Evolutionary conservation across 2,888 invertebrate species (phyloP).

Genomic region (Theristus sp.): DNA sequence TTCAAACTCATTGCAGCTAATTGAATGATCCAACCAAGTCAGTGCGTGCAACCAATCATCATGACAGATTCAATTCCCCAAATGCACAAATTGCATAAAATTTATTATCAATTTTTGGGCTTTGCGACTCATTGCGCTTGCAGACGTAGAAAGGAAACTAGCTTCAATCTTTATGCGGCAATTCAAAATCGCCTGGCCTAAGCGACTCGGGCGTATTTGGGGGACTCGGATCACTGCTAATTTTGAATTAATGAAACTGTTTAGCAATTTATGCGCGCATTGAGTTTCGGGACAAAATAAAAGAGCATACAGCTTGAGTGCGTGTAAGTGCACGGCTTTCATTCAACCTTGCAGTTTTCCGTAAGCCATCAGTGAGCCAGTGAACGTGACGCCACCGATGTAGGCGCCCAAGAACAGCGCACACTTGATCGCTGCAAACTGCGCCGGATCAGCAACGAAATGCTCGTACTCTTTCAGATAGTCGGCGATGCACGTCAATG

Average conservation of each 20-base stretch:
- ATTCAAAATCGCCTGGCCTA: neutral
- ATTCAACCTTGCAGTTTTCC: slow-evolving; percentile 55
- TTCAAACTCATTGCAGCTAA: too few relatives aligned
- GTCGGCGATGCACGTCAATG: slow-evolving; percentile 62
- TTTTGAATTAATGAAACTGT: neutral
- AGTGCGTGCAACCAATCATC: too few relatives aligned
- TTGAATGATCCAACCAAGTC: too few relatives aligned
- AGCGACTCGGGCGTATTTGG: neutral
- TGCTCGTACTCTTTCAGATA: slow-evolving; percentile 60
- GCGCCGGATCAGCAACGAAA: slow-evolving; percentile 59
- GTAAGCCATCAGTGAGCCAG: slow-evolving; percentile 68
- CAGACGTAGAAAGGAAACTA: too few relatives aligned
- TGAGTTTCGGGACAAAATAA: too few relatives aligned
- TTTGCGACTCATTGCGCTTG: too few relatives aligned
- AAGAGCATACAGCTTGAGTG: neutral
- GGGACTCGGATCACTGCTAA: neutral
- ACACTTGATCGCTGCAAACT: slow-evolving; percentile 50
- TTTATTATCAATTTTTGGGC: too few relatives aligned
- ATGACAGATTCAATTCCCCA: too few relatives aligned
- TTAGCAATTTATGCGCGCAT: too few relatives aligned
- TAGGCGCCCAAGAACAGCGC: slow-evolving; percentile 68
- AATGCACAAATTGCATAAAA: too few relatives aligned
- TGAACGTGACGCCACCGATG: slow-evolving; percentile 74
- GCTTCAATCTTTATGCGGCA: too few relatives aligned
- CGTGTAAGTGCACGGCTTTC: too few relatives aligned